Base-by-base conservation (phyloP, 2,888 invertebrate species). In the Laothoe populi region DNA sequence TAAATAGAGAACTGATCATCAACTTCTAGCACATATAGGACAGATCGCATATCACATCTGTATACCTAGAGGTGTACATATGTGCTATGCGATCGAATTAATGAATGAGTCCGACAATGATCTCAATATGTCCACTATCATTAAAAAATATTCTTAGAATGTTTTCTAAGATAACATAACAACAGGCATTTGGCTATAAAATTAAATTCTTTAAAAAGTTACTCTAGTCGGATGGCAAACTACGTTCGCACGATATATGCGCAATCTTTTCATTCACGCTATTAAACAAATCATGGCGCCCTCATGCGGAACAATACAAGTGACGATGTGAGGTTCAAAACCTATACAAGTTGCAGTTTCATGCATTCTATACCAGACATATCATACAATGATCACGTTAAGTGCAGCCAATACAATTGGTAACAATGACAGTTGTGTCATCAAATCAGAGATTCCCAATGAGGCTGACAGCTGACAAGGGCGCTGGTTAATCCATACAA, bases 221-320 rank as follows among this genome's bases (percentile, higher is more conserved):
- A 53, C 2, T 5, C 7, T 8, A 0, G 4, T 49, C 13, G 1
- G 26, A 49, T 19, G 10, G 31, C 49, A 42, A 26, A 26, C 4
- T 26, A 53, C 10, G 26, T 31, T 42, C 38, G 19, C 42, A 60
- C 11, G 49, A 26, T 24, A 71, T 70, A 68, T 65, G 70, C 71
- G 79, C 84, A 85, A 86, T 86, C 81, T 81, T 82, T 81, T 84
- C 83, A 86, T 84, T 83, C 74, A 81, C 76, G 73, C 78, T 74
- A 79, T 76, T 74, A 78, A 73, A 70, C 78, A 71, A 78, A 78
- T 81, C 72, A 72, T 60, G 72, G 74, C 75, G 79, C 74, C 77
- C 76, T 75, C 74, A 70, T 72, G 71, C 69, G 74, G 64, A 75
- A 71, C 67, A 66, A 71, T 64, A 49, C 16, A 24, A n/a, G n/a